Base-by-base conservation (phyloP, 2,797 vertebrate species). In the Gallirallus australis region DNA sequence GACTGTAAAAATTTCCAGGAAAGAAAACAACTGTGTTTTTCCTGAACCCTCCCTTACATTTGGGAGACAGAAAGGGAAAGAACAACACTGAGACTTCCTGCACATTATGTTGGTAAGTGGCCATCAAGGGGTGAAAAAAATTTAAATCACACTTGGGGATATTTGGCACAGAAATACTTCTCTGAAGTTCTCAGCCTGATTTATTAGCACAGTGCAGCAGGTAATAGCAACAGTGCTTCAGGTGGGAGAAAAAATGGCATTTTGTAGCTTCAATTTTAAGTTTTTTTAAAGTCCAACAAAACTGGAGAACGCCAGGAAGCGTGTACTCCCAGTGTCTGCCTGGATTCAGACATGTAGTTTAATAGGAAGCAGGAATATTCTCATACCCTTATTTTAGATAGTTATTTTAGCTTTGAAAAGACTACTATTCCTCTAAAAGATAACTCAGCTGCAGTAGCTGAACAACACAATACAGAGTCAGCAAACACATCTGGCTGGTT, bases 31-130 rank as follows among this genome's bases (percentile, higher is more conserved):
- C 72, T 64, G 84, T 64, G 57, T 17, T 85, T 81, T 96, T 94
- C 92, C 95, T 95, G 94, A 96, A 90, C 56, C 81, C 82, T 93
- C 82, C 89, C 91, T 89, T 82, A 86, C 37, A 80, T 90, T 76
- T 81, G 68, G 69, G 94, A 94, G 93, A 31, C 82, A 95, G 89
- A 95, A 94, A 90, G 75, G 72, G 87, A 94, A 93, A 95, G 94
- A 96, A 95, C 70, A 97, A 92, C 85, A 89, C 42, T 87, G 59
- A 24, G 27, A 31, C 48, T 96, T 96, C 94, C 95, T 89, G 91
- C 53, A 89, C 31, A 80, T 75, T 65, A 76, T 52, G 56, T 69
- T 89, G 59, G 81, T 90, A 94, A 93, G 56, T 64, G 92, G 64
- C 56, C 94, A 69, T 19, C 68, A 77, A 9, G 10, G 56, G 28